Conservation (phyloP, 2,113 vertebrate genomes). For the Onychostoma macrolepis region DNA sequence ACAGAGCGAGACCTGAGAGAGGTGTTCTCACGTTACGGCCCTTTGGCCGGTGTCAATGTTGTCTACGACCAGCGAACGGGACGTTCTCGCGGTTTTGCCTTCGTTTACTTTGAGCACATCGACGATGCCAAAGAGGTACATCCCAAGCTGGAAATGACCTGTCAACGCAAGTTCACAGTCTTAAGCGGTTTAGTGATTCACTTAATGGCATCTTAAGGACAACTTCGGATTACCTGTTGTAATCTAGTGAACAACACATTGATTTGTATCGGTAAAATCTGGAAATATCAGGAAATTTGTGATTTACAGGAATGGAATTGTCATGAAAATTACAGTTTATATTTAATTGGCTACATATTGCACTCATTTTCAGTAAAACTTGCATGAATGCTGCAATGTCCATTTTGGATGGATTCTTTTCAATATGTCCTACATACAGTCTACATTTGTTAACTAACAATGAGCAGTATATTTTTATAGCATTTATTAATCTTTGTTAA, state of each 20-base stretch:
- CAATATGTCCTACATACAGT: neutral
- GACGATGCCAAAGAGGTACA: conserved; percentile 93
- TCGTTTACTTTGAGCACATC: conserved; percentile 92
- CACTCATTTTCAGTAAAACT: neutral
- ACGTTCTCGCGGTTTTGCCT: conserved; percentile 91
- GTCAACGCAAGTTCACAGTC: neutral
- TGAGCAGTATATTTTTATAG: too few species aligned
- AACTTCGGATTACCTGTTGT: neutral
- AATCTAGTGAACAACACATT: neutral
- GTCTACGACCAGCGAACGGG: conserved; percentile 94
- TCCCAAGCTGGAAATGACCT: neutral
- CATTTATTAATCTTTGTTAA: too few species aligned
- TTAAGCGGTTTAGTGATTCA: neutral
- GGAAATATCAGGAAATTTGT: neutral
- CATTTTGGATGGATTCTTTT: neutral
- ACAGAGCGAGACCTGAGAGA: conserved; percentile 91
- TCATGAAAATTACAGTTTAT: neutral
- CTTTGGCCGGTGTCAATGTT: conserved; percentile 89
- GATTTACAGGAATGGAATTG: neutral
- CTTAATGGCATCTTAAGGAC: neutral
- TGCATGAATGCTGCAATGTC: neutral
- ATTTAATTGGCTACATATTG: neutral
- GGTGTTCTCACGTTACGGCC: conserved; percentile 92
- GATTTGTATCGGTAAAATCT: neutral
- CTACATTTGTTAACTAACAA: too few species aligned